Evolutionary conservation across 1,140 invertebrate species (phyloP), one percentile per base, ranked within the genome.

Genomic region (Lethrus apterus): DNA sequence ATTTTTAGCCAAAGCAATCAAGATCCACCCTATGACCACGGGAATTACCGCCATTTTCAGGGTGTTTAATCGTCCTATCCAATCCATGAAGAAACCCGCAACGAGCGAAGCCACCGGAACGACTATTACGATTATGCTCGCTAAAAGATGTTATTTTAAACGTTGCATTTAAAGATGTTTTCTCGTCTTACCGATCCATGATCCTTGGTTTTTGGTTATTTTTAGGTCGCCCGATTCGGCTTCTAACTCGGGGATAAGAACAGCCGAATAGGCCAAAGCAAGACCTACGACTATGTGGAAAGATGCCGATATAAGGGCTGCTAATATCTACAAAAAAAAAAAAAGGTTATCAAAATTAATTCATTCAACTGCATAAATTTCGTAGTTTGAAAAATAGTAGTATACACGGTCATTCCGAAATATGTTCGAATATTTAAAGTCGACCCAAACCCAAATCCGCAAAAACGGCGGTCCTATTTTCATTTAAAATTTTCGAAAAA

Each of bases 41-140:
- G 81, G 80, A 8, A 83, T 54, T 1, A 74, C 64, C 0, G 77
- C 71, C 2, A 80, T 46, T 55, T 78, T 71, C 8, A 86, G 70
- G 0, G 79, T 77, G 38, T 68, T 70, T 54, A 80, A 68, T 38
- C 83, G 62, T 10, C 83, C 83, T 21, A 81, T 57, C 13, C 61
- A 66, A 51, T 84, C 81, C 63, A 84, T 78, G 2, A 76, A 49
- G 46, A 73, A 72, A n/a, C 77, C 71, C 26, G 71, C 70, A 9
- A 74, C 32, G 0, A 77, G 30, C 1, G 75, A 71, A 4, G 74
- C 76, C 7, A 76, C 17, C 2, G 76, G 73, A 2, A 74, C 70
- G 11, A 68, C 64, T 2, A 79, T 53, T 9, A 77, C 72, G 11
- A 75, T 65, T 42, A 76, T 60, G 57, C 74, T 77, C 0, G 74